These are phyloP conservation scores for Eretmochelys imbricata DNA, from an alignment of 2,113 vertebrate genomes.

Conservation along the genomic window DNA sequence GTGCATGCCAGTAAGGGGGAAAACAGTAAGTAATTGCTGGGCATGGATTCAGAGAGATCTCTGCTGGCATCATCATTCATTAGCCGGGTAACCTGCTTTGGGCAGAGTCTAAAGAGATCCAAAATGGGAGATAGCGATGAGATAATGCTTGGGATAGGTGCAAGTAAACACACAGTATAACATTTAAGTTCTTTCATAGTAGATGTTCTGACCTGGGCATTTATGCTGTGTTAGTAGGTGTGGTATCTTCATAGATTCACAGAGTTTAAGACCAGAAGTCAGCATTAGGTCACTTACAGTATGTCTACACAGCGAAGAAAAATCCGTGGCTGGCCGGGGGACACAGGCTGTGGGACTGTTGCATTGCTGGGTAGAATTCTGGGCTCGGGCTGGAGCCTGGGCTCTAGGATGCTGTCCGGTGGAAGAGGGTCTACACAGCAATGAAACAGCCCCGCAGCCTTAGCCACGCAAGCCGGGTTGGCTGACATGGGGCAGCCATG, in stretches of 20 bases:
- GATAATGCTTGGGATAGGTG: rapidly evolving
- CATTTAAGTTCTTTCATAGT: neutral
- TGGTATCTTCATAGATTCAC: neutral
- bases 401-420: too few species aligned
- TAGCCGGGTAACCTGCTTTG: neutral
- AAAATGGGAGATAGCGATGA: neutral
- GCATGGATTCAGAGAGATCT: neutral
- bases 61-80: neutral
- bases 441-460: too few species aligned
- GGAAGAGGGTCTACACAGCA: too few species aligned
- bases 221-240: rapidly evolving
- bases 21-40: too few species aligned
- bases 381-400: too few species aligned
- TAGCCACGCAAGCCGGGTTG: too few species aligned
- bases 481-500: too few species aligned
- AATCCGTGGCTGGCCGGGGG: neutral
- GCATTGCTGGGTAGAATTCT: neutral
- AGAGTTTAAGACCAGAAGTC: neutral
- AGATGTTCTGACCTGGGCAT: rapidly evolving
- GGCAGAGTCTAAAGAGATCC: too few species aligned
- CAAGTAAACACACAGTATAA: neutral
- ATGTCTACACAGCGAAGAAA: neutral
- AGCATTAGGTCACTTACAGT: neutral
- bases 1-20: rapidly evolving
- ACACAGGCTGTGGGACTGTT: neutral